Evolutionary conservation across 2,888 invertebrate genomes (phyloP).

Genomic region (Lasioglossum villosulum): DNA sequence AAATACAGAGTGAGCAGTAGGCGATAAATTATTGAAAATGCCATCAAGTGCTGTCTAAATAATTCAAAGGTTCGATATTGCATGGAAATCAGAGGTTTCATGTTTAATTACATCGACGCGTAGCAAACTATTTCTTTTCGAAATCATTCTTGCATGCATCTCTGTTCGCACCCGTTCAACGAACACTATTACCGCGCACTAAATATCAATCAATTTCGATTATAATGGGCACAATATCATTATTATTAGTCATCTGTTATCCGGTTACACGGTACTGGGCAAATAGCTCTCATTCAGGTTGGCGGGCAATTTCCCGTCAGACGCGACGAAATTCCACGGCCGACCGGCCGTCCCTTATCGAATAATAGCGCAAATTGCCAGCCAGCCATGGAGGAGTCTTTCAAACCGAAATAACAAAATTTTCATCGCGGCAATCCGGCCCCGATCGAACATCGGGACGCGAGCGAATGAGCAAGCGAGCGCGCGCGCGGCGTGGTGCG

Average conservation of each 20-base stretch:
- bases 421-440: conserved; percentile 47
- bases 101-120: not conserved
- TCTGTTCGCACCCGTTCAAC: not conserved
- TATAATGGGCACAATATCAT: conserved; percentile 6
- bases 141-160: not conserved
- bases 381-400: conserved; percentile 12
- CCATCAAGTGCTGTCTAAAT: conserved; percentile 13
- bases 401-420: conserved; percentile 52
- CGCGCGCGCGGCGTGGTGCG: not conserved
- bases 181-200: not conserved
- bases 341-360: not conserved
- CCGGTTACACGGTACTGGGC: not conserved
- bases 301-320: not conserved
- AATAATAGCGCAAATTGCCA: conserved; percentile 40
- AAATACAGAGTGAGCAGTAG: not conserved
- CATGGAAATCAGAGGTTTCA: not conserved
- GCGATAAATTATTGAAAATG: not conserved
- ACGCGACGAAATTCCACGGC: not conserved
- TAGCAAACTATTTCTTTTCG: not conserved
- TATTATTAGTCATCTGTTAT: conserved; percentile 26
- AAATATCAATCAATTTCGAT: conserved; percentile 9
- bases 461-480: not conserved
- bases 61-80: conserved; percentile 1
- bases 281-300: conserved; percentile 14
- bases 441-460: conserved; percentile 12